Conservation (phyloP, 30 jellyfish, hydroid and myxozoan genomes). For the Hydractinia echinata region DNA sequence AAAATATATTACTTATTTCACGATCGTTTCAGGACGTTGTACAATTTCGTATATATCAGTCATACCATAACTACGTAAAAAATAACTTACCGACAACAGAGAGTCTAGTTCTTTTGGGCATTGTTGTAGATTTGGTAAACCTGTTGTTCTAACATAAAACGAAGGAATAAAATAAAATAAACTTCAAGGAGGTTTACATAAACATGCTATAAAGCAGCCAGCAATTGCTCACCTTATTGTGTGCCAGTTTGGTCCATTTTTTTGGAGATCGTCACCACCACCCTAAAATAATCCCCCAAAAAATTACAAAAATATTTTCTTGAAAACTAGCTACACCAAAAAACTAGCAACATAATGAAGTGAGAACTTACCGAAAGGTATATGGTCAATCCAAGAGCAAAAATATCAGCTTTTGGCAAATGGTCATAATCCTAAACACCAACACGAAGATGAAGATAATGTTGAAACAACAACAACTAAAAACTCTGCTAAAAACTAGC, state of each 20-base stretch:
- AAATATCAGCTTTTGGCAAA: slow-evolving; percentile 82
- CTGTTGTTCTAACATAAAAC: slow-evolving; percentile 29
- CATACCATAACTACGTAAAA: not conserved
- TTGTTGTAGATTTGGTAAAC: slow-evolving; percentile 43
- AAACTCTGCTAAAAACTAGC: not conserved
- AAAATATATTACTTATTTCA: not conserved
- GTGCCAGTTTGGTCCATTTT: slow-evolving; percentile 90
- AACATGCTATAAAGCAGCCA: not conserved
- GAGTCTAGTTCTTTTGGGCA: slow-evolving; percentile 43
- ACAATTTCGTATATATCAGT: not conserved
- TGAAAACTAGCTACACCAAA: not conserved
- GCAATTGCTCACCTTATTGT: slow-evolving; percentile 48
- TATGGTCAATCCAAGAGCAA: slow-evolving; percentile 83
- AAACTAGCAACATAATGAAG: not conserved
- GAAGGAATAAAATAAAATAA: not conserved
- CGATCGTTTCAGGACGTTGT: too few relatives aligned
- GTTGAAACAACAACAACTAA: not conserved
- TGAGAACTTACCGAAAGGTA: slow-evolving; percentile 63
- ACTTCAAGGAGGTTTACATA: not conserved
- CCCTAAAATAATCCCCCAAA: slow-evolving; percentile 35
- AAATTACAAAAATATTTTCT: not conserved
- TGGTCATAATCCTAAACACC: slow-evolving; percentile 52
- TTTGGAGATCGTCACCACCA: slow-evolving; percentile 81
- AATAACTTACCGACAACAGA: slow-evolving; percentile 38
- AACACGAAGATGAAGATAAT: not conserved